These are phyloP conservation scores for Conus ventricosus DNA, from an alignment of 1,140 invertebrate genomes.

Conservation along the genomic window DNA sequence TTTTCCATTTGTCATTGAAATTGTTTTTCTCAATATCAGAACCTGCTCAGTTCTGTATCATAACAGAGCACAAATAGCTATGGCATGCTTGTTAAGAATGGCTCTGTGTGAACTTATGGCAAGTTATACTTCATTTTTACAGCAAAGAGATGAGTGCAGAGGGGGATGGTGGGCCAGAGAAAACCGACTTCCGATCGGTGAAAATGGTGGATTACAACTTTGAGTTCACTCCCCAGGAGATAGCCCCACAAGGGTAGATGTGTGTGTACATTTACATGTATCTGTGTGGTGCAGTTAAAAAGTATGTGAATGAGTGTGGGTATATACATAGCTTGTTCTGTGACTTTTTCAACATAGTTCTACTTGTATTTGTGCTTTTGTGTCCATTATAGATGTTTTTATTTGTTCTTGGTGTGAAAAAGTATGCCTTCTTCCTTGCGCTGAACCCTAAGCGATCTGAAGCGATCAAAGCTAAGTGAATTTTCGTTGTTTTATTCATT, in stretches of 20 bases:
- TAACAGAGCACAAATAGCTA: background rate
- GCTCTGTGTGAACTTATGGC: background rate
- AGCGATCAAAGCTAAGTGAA: too few species aligned
- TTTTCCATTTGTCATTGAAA: too few species aligned
- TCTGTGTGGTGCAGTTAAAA: background rate
- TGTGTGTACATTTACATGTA: background rate
- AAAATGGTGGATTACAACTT: constrained; percentile 64
- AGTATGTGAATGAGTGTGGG: too few species aligned
- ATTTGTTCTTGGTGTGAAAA: too few species aligned
- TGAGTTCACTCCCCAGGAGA: constrained; percentile 56
- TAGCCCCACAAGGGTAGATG: constrained; percentile 59
- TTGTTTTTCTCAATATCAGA: background rate
- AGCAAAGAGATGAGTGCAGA: constrained; percentile 63
- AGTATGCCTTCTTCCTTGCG: too few species aligned
- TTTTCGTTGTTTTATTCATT: too few species aligned
- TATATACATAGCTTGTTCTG: too few species aligned
- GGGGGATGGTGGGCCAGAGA: constrained; percentile 53
- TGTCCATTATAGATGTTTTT: too few species aligned
- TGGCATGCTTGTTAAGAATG: background rate
- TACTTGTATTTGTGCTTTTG: too few species aligned
- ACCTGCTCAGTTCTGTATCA: too few species aligned
- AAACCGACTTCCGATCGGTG: constrained; percentile 63
- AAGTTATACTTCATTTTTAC: constrained; percentile 1
- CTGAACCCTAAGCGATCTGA: too few species aligned
- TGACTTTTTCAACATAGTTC: too few species aligned